phyloP scores from a whole-genome alignment of 2,888 invertebrate genomes.

The Taenaris catops region DNA sequence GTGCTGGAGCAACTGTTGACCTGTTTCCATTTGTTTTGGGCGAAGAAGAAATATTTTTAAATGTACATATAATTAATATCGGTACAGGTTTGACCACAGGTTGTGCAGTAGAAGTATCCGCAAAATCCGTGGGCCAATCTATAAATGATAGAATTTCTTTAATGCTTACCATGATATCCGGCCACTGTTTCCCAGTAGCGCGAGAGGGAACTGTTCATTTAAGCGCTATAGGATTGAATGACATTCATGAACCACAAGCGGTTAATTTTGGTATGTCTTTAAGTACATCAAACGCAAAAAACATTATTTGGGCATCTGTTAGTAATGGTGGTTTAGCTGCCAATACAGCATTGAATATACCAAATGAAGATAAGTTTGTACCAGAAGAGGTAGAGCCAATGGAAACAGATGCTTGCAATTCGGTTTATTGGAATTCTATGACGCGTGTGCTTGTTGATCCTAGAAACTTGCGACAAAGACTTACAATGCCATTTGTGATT shows the following conservation, averaged over 20 bases:
- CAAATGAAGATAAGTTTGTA: constrained; percentile 48
- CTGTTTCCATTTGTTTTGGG: constrained; percentile 57
- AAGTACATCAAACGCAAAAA: constrained; percentile 39
- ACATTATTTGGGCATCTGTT: constrained; percentile 54
- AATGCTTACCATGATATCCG: constrained; percentile 54
- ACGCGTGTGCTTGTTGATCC: constrained; percentile 57
- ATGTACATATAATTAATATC: constrained; percentile 37
- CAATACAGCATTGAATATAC: constrained; percentile 40
- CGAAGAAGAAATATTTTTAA: constrained; percentile 41
- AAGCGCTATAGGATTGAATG: constrained; percentile 50
- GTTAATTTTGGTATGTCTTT: constrained; percentile 53
- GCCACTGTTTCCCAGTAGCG: constrained; percentile 51
- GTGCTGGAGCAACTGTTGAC: constrained; percentile 56
- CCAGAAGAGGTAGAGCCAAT: constrained; percentile 38
- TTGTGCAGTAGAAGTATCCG: constrained; percentile 40
- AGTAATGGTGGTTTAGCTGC: constrained; percentile 43
- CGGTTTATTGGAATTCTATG: constrained; percentile 61
- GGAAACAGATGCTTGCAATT: constrained; percentile 35
- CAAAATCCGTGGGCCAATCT: constrained; percentile 30
- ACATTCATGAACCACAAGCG: constrained; percentile 32
- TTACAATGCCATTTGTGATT: constrained; percentile 43
- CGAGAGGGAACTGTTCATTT: constrained; percentile 58
- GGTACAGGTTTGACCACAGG: constrained; percentile 38
- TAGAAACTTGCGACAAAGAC: constrained; percentile 33
- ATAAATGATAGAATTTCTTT: constrained; percentile 38